Conservation (phyloP, 2,113 vertebrate species). For the Myxocyprinus asiaticus region DNA sequence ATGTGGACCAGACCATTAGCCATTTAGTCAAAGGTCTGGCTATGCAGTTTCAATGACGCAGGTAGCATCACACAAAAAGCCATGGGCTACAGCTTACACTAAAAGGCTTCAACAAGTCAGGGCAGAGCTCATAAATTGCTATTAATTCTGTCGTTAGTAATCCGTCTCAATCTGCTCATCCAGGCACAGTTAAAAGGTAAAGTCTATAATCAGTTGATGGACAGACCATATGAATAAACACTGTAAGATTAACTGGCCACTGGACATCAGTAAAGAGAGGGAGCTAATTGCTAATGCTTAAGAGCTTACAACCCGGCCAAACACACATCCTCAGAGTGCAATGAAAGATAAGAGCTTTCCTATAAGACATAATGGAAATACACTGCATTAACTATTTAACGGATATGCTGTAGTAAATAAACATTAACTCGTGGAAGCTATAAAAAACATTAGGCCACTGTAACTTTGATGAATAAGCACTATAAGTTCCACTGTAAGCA, state of each 20-base stretch:
- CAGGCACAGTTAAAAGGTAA: slow-evolving; percentile 42
- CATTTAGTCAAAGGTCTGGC: no score
- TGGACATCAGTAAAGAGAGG: slow-evolving; percentile 22
- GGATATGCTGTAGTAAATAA: background rate
- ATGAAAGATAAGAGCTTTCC: slow-evolving; percentile 25
- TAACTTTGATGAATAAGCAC: background rate
- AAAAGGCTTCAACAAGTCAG: background rate
- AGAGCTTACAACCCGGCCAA: slow-evolving; percentile 24
- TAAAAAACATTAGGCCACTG: slow-evolving; percentile 11
- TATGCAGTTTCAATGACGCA: background rate
- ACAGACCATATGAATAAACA: slow-evolving; percentile 33
- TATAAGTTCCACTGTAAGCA: no score
- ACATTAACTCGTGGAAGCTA: background rate
- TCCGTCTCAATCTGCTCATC: slow-evolving; percentile 41
- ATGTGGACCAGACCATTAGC: no score
- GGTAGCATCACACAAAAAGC: background rate
- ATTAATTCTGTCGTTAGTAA: slow-evolving; percentile 28
- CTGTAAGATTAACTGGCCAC: slow-evolving; percentile 30
- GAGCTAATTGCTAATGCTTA: slow-evolving; percentile 13
- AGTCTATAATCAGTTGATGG: slow-evolving; percentile 38
- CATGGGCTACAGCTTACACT: background rate
- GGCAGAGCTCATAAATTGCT: slow-evolving; percentile 28
- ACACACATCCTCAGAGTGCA: background rate
- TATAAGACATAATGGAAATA: slow-evolving; percentile 24
- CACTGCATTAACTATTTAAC: slow-evolving; percentile 20